Base-by-base conservation (phyloP, 2,888 invertebrate species). In the Eristalis tenax region DNA sequence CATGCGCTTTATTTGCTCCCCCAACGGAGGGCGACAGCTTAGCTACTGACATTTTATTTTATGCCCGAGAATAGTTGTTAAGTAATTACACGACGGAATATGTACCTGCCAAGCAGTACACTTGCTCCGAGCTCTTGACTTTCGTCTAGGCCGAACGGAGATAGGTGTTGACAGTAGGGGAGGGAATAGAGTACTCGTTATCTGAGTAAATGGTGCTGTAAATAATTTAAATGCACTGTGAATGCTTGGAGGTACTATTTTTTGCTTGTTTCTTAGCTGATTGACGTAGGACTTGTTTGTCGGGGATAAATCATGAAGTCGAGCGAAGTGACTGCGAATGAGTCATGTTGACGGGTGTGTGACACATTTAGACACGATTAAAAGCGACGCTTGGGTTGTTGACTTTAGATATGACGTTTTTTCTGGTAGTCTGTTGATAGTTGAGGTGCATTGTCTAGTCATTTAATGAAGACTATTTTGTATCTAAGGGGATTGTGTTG, bases 1-100 rank as follows among this genome's bases (percentile, higher is more conserved):
- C n/a, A 18, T 26, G 13, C 13, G 66, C 18, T 26, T 75, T 59
- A 22, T 76, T 76, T 66, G 35, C 40, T 10, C n/a, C 50, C 18
- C 11, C 18, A 26, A 18, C 18, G 18, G 11, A 8, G 10, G 32
- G 23, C 22, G 5, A n/a, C 15, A 38, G 56, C 40, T 50, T 63
- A 66, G 65, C 69, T 56, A 66, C 63, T 74, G 26, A 63, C 43
- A 61, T 50, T 79, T 50, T 61, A 56, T 63, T 74, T 68, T 43
- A 68, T 63, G 50, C 50, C 61, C 22, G n/a, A 59, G 50, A 74
- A 56, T 61, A 80, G 50, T 56, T 80, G 66, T 11, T 56, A 63
- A 69, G 63, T 69, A 77, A 63, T 63, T 65, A 22, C 43, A 68
- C 23, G 68, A 15, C 56, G 70, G 22, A 18, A 18, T 50, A 10